A percentile compares a stretch with the other conserved stretches of the same genome.
phyloP scores from a whole-genome alignment of 2,797 vertebrate species.

The Meda fulgida region DNA sequence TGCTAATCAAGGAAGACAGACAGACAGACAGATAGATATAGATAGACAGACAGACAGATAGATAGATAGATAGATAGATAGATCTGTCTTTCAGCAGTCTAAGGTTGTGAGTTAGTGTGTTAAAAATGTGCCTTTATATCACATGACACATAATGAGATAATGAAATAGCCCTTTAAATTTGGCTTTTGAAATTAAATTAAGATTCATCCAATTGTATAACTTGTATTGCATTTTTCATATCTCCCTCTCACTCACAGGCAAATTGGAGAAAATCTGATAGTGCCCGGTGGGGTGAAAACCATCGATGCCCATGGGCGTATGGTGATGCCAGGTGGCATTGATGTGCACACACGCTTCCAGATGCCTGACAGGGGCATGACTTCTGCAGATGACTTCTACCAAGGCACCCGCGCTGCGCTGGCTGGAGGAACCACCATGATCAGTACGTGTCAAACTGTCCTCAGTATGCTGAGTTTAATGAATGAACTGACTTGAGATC shows the following conservation, averaged over 20 bases:
- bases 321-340: conserved; percentile 94
- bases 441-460: conserved; percentile 82
- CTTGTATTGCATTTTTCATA: background rate
- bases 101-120: background rate
- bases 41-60: accelerated
- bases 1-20: background rate
- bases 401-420: conserved; percentile 93
- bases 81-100: too few relatives aligned
- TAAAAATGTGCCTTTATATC: background rate
- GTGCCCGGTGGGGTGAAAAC: conserved; percentile 97
- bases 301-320: conserved; percentile 93
- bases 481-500: background rate
- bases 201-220: background rate
- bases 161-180: background rate
- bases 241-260: conserved; percentile 73
- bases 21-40: background rate
- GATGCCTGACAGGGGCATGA: conserved; percentile 97
- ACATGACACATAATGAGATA: background rate
- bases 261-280: conserved; percentile 97
- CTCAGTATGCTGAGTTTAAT: background rate
- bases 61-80: background rate
- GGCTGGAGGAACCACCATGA: conserved; percentile 96
- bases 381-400: conserved; percentile 92
- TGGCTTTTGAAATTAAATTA: background rate
- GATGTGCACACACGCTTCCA: conserved; percentile 97